phyloP scores from a whole-genome alignment of 2,888 invertebrate species.

The Geotrupes spiniger region DNA sequence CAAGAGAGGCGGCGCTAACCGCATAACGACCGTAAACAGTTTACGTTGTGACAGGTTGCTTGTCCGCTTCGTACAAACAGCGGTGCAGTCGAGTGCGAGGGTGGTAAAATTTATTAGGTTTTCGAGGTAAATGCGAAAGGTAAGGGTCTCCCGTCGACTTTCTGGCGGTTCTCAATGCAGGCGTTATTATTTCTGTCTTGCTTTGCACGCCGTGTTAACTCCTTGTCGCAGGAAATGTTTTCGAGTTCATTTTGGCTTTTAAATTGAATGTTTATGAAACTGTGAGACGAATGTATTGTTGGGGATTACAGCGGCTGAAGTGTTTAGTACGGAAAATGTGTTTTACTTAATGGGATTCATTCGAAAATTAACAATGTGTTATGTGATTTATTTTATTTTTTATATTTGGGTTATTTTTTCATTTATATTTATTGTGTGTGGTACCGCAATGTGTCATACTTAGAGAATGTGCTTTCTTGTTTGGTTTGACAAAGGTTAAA shows the following conservation, averaged over 20 bases:
- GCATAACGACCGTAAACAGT: background rate
- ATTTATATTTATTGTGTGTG: too few species aligned
- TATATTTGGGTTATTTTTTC: too few species aligned
- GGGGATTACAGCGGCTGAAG: too few species aligned
- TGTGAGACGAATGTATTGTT: too few species aligned
- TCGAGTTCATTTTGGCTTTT: background rate
- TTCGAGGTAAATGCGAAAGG: conserved; percentile 28
- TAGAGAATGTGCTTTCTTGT: too few species aligned
- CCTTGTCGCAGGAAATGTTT: conserved; percentile 5
- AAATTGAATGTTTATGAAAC: too few species aligned
- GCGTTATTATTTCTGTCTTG: conserved; percentile 20
- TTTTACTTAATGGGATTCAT: too few species aligned
- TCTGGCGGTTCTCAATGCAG: conserved; percentile 14
- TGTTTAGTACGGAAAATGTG: too few species aligned
- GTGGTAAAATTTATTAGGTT: conserved; percentile 27
- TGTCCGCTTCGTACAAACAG: conserved; percentile 19
- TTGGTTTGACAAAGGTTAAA: too few species aligned
- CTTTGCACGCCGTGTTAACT: conserved; percentile 4
- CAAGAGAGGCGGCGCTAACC: background rate
- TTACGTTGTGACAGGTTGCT: background rate
- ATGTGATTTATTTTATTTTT: too few species aligned
- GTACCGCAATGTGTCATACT: too few species aligned
- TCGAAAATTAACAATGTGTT: too few species aligned
- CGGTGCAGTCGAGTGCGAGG: conserved; percentile 18
- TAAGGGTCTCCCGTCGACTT: conserved; percentile 18